These are phyloP conservation scores for Marasmarcha lunaedactyla DNA, from an alignment of 2,888 invertebrate species.

Conservation along the genomic window DNA sequence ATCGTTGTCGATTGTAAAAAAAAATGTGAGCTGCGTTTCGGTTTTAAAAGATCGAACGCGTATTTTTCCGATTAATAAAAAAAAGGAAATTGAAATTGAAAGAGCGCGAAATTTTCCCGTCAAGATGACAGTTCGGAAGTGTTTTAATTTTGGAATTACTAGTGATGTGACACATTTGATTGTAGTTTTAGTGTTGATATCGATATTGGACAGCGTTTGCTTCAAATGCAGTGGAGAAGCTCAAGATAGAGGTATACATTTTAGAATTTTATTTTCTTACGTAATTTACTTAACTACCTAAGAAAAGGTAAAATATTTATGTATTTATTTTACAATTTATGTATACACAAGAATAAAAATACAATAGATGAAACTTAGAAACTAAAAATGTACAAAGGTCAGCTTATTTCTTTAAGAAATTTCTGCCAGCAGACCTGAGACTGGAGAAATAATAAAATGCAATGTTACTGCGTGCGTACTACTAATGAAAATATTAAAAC, in stretches of 20 bases:
- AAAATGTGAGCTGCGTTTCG: constrained; percentile 33
- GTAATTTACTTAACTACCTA: background rate
- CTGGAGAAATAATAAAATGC: too few relatives aligned
- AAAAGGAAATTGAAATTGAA: constrained; percentile 4
- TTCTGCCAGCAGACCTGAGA: too few relatives aligned
- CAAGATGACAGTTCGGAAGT: constrained; percentile 59
- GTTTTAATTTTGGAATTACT: constrained; percentile 40
- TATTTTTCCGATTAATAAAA: constrained; percentile 17
- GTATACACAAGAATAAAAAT: too few relatives aligned
- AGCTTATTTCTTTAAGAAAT: too few relatives aligned
- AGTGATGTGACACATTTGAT: constrained; percentile 54
- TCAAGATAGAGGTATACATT: constrained; percentile 39
- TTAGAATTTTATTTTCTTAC: background rate
- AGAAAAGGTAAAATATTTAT: too few relatives aligned
- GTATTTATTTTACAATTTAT: too few relatives aligned
- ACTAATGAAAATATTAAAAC: too few relatives aligned
- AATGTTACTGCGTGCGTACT: too few relatives aligned
- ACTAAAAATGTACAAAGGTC: too few relatives aligned
- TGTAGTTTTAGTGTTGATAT: constrained; percentile 43
- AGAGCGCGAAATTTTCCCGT: constrained; percentile 35
- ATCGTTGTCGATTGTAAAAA: constrained; percentile 12
- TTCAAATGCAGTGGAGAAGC: constrained; percentile 35
- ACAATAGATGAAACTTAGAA: too few relatives aligned
- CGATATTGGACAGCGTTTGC: constrained; percentile 43
- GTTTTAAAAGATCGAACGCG: constrained; percentile 18